These are phyloP conservation scores for Ariolimax columbianus DNA, from an alignment of 2,888 invertebrate genomes.

Conservation along the genomic window DNA sequence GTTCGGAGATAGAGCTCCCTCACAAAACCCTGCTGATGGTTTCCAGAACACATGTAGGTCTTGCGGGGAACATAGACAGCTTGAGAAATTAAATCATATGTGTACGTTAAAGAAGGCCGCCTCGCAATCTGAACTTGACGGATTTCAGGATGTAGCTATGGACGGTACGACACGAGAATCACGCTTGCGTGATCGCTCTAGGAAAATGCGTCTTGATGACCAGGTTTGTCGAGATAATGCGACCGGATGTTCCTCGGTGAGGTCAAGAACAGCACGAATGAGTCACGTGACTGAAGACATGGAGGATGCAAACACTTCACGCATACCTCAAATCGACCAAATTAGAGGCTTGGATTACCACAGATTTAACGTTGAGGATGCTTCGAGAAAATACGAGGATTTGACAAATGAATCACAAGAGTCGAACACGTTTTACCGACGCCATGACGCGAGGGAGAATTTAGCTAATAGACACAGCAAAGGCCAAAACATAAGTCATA, in stretches of 20 bases:
- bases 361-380: not conserved
- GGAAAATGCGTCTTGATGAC: not conserved
- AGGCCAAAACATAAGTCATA: not conserved
- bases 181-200: not conserved
- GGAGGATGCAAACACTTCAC: not conserved
- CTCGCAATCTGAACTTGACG: not conserved
- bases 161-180: conserved; percentile 30
- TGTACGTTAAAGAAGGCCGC: not conserved
- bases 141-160: conserved; percentile 27
- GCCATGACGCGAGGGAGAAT: not conserved
- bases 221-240: not conserved
- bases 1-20: conserved; percentile 15
- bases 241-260: not conserved
- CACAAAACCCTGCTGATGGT: not conserved
- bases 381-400: not conserved
- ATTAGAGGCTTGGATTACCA: too few relatives aligned
- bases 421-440: not conserved
- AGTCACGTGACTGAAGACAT: conserved; percentile 4
- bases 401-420: not conserved
- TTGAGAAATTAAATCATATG: not conserved
- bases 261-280: not conserved
- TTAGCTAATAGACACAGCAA: not conserved
- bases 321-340: not conserved
- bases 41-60: not conserved
- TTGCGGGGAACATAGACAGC: not conserved